Percentiles rank a stretch among this genome's conserved stretches.
Conservation (phyloP, 2,888 invertebrate genomes). For the Pachydiplax longipennis region DNA sequence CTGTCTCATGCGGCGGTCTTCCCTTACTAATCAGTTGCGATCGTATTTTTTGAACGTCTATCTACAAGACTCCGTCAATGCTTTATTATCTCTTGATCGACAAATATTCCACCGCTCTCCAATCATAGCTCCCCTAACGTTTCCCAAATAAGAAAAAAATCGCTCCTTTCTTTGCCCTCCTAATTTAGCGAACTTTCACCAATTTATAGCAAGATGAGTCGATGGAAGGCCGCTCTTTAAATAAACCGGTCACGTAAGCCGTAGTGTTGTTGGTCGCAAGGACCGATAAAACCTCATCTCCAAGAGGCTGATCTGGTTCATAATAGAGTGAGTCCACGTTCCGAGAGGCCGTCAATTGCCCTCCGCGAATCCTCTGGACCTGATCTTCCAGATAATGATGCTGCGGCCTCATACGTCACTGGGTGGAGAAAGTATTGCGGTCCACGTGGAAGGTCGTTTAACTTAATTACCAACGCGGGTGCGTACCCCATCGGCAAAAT, state of each 20-base stretch:
- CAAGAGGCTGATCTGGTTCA: constrained; percentile 23
- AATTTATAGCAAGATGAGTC: neutral
- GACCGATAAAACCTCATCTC: neutral
- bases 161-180: neutral
- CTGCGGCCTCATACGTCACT: constrained; percentile 17
- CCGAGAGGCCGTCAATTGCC: constrained; percentile 17
- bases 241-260: neutral
- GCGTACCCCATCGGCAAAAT: too few species aligned
- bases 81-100: too few species aligned
- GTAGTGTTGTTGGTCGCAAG: neutral
- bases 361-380: neutral
- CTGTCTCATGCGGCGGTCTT: too few species aligned
- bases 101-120: neutral
- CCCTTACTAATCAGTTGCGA: too few species aligned
- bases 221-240: neutral
- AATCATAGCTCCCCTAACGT: neutral
- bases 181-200: neutral
- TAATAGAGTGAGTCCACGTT: constrained; percentile 36
- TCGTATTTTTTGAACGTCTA: too few species aligned
- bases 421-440: neutral
- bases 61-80: too few species aligned
- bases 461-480: too few species aligned
- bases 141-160: neutral
- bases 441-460: neutral
- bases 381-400: constrained; percentile 4